Conservation (phyloP, 1,140 invertebrate genomes). For the Caenorhabditis briggsae region DNA sequence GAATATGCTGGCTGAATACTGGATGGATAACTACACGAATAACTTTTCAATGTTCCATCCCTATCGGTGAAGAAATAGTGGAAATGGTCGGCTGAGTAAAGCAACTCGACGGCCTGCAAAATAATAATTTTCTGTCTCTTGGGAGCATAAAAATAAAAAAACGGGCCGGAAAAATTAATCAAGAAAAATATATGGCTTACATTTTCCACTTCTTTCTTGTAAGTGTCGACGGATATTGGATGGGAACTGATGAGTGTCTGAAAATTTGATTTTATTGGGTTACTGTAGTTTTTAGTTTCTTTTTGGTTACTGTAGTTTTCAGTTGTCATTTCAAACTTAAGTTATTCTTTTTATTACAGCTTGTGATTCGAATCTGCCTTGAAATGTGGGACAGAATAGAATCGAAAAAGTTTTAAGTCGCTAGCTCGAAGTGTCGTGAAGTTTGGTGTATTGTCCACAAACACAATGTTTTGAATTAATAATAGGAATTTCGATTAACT, state of each 20-base stretch:
- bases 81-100: conserved; percentile 76
- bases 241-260: conserved; percentile 56
- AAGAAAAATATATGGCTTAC: conserved; percentile 18
- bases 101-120: conserved; percentile 66
- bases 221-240: conserved; percentile 28
- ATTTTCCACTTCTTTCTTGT: conserved; percentile 58
- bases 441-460: too few species aligned
- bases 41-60: conserved; percentile 77
- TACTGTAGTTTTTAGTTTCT: too few species aligned
- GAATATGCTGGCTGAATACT: conserved; percentile 76
- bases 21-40: conserved; percentile 75
- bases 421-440: too few species aligned
- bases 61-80: conserved; percentile 78
- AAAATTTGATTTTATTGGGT: not conserved
- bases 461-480: too few species aligned
- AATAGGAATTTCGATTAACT: too few species aligned
- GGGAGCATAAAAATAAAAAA: not conserved
- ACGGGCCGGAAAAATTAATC: conserved; percentile 1
- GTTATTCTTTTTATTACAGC: too few species aligned
- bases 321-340: too few species aligned
- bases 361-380: too few species aligned
- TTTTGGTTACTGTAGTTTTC: too few species aligned
- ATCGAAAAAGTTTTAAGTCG: too few species aligned
- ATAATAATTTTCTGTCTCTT: too few species aligned
- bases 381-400: too few species aligned